Evolutionary conservation across 2,888 invertebrate genomes (phyloP).

Genomic region (Andrena flavipes): DNA sequence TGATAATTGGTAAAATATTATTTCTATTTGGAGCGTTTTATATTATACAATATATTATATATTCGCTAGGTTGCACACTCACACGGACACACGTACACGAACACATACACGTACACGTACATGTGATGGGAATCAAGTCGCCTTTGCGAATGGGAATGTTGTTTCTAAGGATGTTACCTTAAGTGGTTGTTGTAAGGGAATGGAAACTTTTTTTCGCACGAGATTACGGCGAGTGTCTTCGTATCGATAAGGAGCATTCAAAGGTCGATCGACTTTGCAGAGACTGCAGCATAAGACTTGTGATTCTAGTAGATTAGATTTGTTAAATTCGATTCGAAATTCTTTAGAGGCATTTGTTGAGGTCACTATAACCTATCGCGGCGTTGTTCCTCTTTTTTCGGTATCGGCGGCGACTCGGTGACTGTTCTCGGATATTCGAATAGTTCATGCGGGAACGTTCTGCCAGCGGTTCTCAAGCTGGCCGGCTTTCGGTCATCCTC

Average conservation of each 20-base stretch:
- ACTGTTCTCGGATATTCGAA: conserved; percentile 5
- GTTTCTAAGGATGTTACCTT: conserved; percentile 38
- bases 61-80: conserved; percentile 69
- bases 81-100: conserved; percentile 59
- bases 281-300: conserved; percentile 17
- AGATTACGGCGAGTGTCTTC: neutral
- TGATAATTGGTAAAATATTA: conserved; percentile 70
- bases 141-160: conserved; percentile 33
- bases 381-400: conserved; percentile 30
- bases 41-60: conserved; percentile 68
- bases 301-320: conserved; percentile 54
- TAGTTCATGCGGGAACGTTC: neutral
- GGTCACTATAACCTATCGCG: conserved; percentile 2
- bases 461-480: neutral
- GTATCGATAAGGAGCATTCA: conserved; percentile 13
- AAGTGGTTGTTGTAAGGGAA: neutral
- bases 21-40: conserved; percentile 79
- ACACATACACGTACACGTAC: conserved; percentile 53
- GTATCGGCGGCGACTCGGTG: neutral
- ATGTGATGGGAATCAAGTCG: conserved; percentile 59
- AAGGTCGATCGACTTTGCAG: conserved; percentile 29
- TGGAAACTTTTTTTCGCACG: neutral
- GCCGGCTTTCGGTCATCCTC: neutral
- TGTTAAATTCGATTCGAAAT: conserved; percentile 45
- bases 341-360: conserved; percentile 31